Evolutionary conservation across 2,888 invertebrate genomes (phyloP).

Genomic region (Caenorhabditis auriculariae): DNA sequence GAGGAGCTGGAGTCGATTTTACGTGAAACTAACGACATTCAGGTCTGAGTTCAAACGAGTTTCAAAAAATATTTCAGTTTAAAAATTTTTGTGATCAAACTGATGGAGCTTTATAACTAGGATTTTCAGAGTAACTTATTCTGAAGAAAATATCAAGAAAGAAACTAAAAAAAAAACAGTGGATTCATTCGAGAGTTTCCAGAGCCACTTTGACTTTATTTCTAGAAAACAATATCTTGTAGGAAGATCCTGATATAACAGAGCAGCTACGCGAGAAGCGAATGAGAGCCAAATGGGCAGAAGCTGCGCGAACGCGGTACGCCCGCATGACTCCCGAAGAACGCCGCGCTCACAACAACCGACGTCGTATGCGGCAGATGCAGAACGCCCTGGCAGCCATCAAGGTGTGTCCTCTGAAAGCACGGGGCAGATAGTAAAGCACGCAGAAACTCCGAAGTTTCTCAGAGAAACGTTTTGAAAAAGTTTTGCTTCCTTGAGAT

Average conservation of each 20-base stretch:
- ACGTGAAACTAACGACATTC: constrained; percentile 57
- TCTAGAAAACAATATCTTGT: constrained; percentile 2
- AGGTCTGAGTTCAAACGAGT: constrained; percentile 7
- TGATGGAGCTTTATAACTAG: no score
- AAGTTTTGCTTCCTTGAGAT: no score
- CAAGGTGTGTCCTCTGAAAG: constrained; percentile 41
- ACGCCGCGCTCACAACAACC: constrained; percentile 55
- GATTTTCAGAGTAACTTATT: no score
- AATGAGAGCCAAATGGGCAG: constrained; percentile 62
- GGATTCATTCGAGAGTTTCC: background rate
- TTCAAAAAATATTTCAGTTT: background rate
- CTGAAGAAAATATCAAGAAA: background rate
- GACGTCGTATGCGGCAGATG: constrained; percentile 58
- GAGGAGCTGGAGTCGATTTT: constrained; percentile 59
- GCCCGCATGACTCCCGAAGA: constrained; percentile 54
- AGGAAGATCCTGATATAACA: constrained; percentile 61
- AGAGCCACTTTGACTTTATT: background rate
- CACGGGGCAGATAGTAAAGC: no score
- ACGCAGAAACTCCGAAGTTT: no score
- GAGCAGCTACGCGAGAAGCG: constrained; percentile 60
- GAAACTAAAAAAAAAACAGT: background rate
- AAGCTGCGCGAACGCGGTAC: constrained; percentile 57
- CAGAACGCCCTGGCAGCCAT: constrained; percentile 45
- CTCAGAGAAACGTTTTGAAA: no score
- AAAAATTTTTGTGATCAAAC: background rate